These are phyloP conservation scores for Tenebrio molitor DNA, from an alignment of 1,140 invertebrate genomes.

Conservation along the genomic window DNA sequence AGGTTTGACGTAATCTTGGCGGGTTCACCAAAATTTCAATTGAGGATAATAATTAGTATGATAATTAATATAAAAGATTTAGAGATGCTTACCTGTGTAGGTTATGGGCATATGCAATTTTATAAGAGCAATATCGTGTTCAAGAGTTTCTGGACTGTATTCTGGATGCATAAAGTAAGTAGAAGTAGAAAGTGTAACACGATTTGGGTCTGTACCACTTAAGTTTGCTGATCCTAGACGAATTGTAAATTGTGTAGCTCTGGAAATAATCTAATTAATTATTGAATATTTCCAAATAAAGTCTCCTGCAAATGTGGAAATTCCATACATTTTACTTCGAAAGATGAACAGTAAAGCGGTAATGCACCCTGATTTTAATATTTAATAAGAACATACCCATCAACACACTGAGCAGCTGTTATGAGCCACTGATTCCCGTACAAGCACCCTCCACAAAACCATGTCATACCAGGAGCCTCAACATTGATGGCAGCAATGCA, in stretches of 20 bases:
- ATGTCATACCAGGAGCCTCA: background rate
- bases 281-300: too few relatives aligned
- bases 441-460: constrained; percentile 1
- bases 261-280: background rate
- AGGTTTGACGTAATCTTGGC: background rate
- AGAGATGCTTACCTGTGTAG: background rate
- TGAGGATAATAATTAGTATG: too few relatives aligned
- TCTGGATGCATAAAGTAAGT: constrained; percentile 3
- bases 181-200: background rate
- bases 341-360: too few relatives aligned
- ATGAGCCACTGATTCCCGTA: constrained; percentile 7
- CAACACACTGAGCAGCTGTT: constrained; percentile 8
- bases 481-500: constrained; percentile 7
- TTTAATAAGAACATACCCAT: too few relatives aligned
- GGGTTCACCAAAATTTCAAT: too few relatives aligned
- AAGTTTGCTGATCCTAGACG: background rate
- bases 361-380: too few relatives aligned
- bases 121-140: constrained; percentile 11
- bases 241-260: background rate
- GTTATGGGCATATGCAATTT: constrained; percentile 11
- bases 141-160: constrained; percentile 8
- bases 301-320: too few relatives aligned
- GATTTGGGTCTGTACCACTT: background rate
- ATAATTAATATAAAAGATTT: background rate
- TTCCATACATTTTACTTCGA: too few relatives aligned